These are phyloP conservation scores for Toxotes jaculatrix DNA, from an alignment of 2,113 vertebrate species.

Conservation along the genomic window DNA sequence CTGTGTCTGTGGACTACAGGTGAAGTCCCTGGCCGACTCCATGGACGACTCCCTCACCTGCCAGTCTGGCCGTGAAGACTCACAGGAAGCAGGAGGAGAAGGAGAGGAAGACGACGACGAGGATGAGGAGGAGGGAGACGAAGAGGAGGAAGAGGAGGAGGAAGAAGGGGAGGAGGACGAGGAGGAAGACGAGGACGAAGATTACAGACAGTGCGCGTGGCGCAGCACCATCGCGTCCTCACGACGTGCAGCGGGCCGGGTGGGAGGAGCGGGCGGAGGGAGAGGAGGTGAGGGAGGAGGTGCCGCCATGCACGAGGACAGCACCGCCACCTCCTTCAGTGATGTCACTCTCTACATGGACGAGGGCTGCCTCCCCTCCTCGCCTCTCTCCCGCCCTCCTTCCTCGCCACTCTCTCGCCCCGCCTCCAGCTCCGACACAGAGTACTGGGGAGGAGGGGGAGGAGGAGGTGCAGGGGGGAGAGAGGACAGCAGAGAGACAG, in stretches of 20 bases:
- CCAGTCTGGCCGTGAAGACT: slow-evolving; percentile 85
- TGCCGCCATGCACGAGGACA: slow-evolving; percentile 87
- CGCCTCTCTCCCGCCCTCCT: slow-evolving; percentile 79
- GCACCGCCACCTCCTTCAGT: slow-evolving; percentile 91
- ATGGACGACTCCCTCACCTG: slow-evolving; percentile 93
- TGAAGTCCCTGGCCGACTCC: slow-evolving; percentile 92
- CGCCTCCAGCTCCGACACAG: slow-evolving; percentile 87
- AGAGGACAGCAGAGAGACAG: slow-evolving; percentile 79
- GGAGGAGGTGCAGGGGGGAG: slow-evolving; percentile 42
- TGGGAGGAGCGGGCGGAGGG: slow-evolving; percentile 42
- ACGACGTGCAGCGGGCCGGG: slow-evolving; percentile 58
- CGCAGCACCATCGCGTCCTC: slow-evolving; percentile 72
- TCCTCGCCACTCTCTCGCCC: slow-evolving; percentile 83
- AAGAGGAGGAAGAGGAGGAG: slow-evolving; percentile 72
- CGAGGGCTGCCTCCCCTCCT: slow-evolving; percentile 79
- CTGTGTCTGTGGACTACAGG: slow-evolving; percentile 74
- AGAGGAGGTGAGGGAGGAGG: slow-evolving; percentile 80
- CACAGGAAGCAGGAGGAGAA: slow-evolving; percentile 82
- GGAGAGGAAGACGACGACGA: slow-evolving; percentile 79
- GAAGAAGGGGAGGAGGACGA: slow-evolving; percentile 70
- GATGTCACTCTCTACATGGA: slow-evolving; percentile 93
- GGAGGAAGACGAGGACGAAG: slow-evolving; percentile 74
- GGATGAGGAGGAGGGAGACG: slow-evolving; percentile 71
- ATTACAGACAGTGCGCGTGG: slow-evolving; percentile 81
- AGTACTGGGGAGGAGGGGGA: slow-evolving; percentile 81